These are phyloP conservation scores for Loriculus beryllinus DNA, from an alignment of 2,797 vertebrate species.

Conservation along the genomic window DNA sequence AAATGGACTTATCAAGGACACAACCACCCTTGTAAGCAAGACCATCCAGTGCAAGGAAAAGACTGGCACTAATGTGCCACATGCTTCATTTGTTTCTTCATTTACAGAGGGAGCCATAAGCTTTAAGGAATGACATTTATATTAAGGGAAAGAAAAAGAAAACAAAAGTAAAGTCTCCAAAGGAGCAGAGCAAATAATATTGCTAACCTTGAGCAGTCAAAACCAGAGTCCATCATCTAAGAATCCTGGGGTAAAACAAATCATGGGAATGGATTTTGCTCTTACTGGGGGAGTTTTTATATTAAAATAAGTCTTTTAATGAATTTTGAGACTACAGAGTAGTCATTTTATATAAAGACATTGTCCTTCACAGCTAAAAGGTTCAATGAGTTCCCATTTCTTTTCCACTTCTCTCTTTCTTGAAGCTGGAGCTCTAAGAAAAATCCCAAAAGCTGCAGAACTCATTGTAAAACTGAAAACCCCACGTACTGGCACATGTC, in stretches of 20 bases:
- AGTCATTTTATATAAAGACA: background rate
- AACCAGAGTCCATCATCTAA: background rate
- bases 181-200: background rate
- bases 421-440: background rate
- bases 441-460: background rate
- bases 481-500: background rate
- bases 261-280: background rate
- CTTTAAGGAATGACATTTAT: slow-evolving; percentile 45
- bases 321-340: background rate
- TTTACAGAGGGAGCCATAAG: slow-evolving; percentile 49
- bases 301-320: background rate
- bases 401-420: background rate
- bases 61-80: slow-evolving; percentile 48
- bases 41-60: slow-evolving; percentile 3
- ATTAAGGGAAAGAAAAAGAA: slow-evolving; percentile 34
- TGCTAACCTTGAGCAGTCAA: slow-evolving; percentile 3
- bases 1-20: slow-evolving; percentile 54
- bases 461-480: background rate
- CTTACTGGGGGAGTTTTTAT: background rate
- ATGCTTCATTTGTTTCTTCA: slow-evolving; percentile 59
- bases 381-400: background rate
- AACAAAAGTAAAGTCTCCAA: background rate
- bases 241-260: background rate
- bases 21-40: background rate
- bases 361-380: background rate